These are phyloP conservation scores for Dermatemys mawii DNA, from an alignment of 2,113 vertebrate genomes.

Conservation along the genomic window DNA sequence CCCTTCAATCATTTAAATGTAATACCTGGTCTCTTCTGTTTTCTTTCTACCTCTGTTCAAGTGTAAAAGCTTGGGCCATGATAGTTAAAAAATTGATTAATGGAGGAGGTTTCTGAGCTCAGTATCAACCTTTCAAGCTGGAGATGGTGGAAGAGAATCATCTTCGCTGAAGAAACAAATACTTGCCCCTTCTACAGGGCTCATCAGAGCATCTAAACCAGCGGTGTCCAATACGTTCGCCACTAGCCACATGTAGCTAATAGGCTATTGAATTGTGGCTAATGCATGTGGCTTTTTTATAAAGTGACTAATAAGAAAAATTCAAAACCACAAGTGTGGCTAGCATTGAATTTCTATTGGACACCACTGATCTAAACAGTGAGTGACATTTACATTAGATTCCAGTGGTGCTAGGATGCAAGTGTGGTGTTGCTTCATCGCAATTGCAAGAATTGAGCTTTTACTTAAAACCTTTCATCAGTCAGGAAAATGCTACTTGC, in stretches of 20 bases:
- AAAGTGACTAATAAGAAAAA: too few relatives aligned
- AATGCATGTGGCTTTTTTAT: too few relatives aligned
- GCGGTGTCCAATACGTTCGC: too few relatives aligned
- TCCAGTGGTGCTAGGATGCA: neutral
- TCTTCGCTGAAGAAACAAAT: neutral
- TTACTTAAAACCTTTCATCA: neutral
- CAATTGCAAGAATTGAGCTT: neutral
- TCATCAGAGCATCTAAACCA: neutral
- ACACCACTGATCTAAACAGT: too few relatives aligned
- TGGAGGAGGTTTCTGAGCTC: neutral
- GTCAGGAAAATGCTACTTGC: neutral
- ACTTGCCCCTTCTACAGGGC: neutral
- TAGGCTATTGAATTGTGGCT: too few relatives aligned
- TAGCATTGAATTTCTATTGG: too few relatives aligned
- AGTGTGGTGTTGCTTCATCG: neutral
- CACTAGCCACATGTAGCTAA: too few relatives aligned
- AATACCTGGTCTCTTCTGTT: neutral
- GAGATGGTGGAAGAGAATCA: neutral
- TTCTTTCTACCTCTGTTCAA: neutral
- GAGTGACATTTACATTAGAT: neutral
- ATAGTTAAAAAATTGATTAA: neutral
- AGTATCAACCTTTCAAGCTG: neutral
- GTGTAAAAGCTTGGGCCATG: neutral
- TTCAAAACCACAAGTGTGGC: too few relatives aligned
- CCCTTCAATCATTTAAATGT: neutral